Base-by-base conservation (phyloP, 2,888 invertebrate species). In the Agrotis exclamationis region DNA sequence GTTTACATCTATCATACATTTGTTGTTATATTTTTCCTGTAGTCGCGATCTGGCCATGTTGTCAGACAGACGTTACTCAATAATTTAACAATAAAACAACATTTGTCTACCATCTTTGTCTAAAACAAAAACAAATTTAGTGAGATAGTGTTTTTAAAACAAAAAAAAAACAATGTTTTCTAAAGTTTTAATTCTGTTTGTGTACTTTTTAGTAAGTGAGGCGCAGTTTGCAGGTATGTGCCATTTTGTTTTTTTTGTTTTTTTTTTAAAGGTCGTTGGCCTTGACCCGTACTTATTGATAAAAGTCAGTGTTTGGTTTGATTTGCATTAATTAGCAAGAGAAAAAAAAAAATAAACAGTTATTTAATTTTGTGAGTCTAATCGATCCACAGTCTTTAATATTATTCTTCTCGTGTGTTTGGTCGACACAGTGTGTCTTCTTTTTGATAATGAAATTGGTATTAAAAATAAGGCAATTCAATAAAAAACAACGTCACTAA, bases 161-260 rank as follows among this genome's bases (percentile, higher is more conserved):
- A 7, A 6, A 16, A 14, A 13, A 24, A 33, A 74, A 22, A n/a
- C n/a, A 7, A 72, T 72, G 72, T 47, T 74, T 64, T 20, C 39
- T 5, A 72, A 45, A 57, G 50, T 74, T 7, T 11, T 64, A 1
- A 24, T 56, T 1, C 16, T 72, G 14, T 72, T 57, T 39, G 50
- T 57, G 56, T 74, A n/a, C 3, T 3, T 74, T 1, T 20, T 72
- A 7, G 22, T 64, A 0, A 47, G 56, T 24, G 75, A 72, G 0
- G 75, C 75, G 11, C 65, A 64, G 22, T 72, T 50, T 18, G 50
- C 74, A 33, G 72, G 72, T 72, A 74, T 33, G 56, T 64, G 1
- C 1, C n/a, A n/a, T n/a, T n/a, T n/a, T n/a, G n/a, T n/a, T n/a
- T n/a, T n/a, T n/a, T n/a, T n/a, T n/a, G n/a, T 1, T 0, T 20